Percentiles rank a stretch among this genome's conserved stretches.
Evolutionary conservation across 2,113 vertebrate species (phyloP).

Genomic region (Periophthalmus modestus): DNA sequence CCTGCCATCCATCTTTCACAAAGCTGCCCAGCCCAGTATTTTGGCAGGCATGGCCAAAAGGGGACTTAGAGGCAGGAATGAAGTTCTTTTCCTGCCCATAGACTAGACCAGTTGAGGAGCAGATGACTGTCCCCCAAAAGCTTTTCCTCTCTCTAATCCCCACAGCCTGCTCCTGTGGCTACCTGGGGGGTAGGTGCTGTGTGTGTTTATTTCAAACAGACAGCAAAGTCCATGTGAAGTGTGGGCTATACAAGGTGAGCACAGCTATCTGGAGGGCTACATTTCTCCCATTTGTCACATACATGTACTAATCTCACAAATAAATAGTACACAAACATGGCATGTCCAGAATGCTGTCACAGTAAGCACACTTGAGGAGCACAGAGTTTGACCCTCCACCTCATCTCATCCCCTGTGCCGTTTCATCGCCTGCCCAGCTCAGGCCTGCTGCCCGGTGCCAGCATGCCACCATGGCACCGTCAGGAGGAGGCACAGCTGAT

Average conservation of each 20-base stretch:
- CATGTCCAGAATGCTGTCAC: constrained; percentile 40
- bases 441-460: constrained; percentile 49
- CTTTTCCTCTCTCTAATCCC: constrained; percentile 75
- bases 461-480: constrained; percentile 48
- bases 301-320: constrained; percentile 29
- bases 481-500: constrained; percentile 49
- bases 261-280: constrained; percentile 37
- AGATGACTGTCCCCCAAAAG: constrained; percentile 77
- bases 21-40: constrained; percentile 70
- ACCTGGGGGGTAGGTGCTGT: constrained; percentile 67
- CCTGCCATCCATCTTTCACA: constrained; percentile 58
- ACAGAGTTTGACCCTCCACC: constrained; percentile 35
- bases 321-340: constrained; percentile 22
- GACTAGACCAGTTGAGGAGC: constrained; percentile 73
- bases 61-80: constrained; percentile 68
- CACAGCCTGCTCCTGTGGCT: constrained; percentile 75
- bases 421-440: constrained; percentile 50
- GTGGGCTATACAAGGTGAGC: constrained; percentile 36
- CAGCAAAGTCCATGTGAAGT: constrained; percentile 45
- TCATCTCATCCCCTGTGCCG: constrained; percentile 48
- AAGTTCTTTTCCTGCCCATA: constrained; percentile 65
- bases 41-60: constrained; percentile 72
- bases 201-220: constrained; percentile 57
- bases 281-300: constrained; percentile 40
- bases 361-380: constrained; percentile 29